These are phyloP conservation scores for Leptinotarsa texana DNA, from an alignment of 1,140 invertebrate genomes.

Conservation along the genomic window DNA sequence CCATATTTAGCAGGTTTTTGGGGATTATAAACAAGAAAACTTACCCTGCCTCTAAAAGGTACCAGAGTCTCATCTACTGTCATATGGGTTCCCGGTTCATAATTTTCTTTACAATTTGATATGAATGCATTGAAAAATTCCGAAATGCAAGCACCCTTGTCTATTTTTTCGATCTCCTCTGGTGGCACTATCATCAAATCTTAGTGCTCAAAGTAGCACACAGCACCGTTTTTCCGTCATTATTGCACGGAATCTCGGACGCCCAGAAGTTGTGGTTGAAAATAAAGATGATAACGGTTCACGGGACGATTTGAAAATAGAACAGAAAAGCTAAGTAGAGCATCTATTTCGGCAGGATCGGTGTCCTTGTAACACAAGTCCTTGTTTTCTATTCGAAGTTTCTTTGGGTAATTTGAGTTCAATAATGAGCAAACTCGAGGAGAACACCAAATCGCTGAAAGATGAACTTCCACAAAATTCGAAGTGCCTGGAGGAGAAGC, in stretches of 20 bases:
- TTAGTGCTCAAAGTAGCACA: neutral
- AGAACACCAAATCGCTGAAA: too few species aligned
- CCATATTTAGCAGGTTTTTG: constrained; percentile 31
- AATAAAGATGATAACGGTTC: neutral
- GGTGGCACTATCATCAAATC: neutral
- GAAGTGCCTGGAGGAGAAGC: too few species aligned
- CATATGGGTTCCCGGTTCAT: neutral
- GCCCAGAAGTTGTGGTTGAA: neutral
- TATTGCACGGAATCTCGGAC: neutral
- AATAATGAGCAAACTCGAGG: too few species aligned
- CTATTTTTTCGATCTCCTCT: neutral
- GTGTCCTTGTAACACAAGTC: neutral
- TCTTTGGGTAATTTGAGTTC: too few species aligned
- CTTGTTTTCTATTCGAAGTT: too few species aligned
- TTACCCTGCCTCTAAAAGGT: constrained; percentile 17
- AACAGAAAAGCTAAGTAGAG: neutral
- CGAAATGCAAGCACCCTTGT: neutral
- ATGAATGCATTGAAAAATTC: neutral
- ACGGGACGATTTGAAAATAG: constrained; percentile 9
- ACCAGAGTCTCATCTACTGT: constrained; percentile 52
- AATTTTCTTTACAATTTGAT: neutral
- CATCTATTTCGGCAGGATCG: neutral
- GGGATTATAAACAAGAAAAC: constrained; percentile 24
- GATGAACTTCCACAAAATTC: too few species aligned
- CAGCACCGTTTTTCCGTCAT: neutral